Conservation (phyloP, 1,140 invertebrate genomes). For the Drosophila aff. region DNA sequence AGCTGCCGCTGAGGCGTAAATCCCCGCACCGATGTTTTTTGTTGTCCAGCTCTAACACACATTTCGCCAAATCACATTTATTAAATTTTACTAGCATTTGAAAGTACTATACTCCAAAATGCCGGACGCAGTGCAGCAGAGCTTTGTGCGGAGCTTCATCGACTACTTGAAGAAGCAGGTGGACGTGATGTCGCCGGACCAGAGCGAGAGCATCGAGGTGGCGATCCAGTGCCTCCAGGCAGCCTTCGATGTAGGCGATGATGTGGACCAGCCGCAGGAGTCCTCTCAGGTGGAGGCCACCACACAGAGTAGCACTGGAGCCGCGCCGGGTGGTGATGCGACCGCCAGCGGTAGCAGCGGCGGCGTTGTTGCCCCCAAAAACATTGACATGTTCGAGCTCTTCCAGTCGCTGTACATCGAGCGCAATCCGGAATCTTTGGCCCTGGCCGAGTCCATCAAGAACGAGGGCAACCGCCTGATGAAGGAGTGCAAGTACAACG, state of each 20-base stretch:
- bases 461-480: slow-evolving; percentile 95
- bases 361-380: slow-evolving; percentile 61
- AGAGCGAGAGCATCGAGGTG: slow-evolving; percentile 92
- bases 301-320: slow-evolving; percentile 35
- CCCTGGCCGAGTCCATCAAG: slow-evolving; percentile 91
- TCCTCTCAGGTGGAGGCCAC: slow-evolving; percentile 31
- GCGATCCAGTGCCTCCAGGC: slow-evolving; percentile 92
- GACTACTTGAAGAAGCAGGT: slow-evolving; percentile 77
- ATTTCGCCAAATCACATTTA: slow-evolving; percentile 42
- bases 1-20: background rate
- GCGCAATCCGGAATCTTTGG: slow-evolving; percentile 86
- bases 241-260: slow-evolving; percentile 88
- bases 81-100: background rate
- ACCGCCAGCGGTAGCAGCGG: slow-evolving; percentile 54
- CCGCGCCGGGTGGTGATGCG: slow-evolving; percentile 23
- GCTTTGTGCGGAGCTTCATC: slow-evolving; percentile 79
- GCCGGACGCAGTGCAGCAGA: slow-evolving; percentile 78
- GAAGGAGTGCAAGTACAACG: slow-evolving; percentile 91
- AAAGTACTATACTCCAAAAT: slow-evolving; percentile 37
- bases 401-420: slow-evolving; percentile 81
- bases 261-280: slow-evolving; percentile 83
- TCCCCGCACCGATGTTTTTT: slow-evolving; percentile 1
- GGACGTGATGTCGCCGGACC: slow-evolving; percentile 86
- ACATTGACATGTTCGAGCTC: slow-evolving; percentile 86
- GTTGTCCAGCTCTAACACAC: slow-evolving; percentile 11